A percentile compares a stretch with the other conserved stretches of the same genome.
These are phyloP conservation scores for Arbacia lixula DNA, from an alignment of 53 echinoderm and acorn worm species.

Conservation along the genomic window DNA sequence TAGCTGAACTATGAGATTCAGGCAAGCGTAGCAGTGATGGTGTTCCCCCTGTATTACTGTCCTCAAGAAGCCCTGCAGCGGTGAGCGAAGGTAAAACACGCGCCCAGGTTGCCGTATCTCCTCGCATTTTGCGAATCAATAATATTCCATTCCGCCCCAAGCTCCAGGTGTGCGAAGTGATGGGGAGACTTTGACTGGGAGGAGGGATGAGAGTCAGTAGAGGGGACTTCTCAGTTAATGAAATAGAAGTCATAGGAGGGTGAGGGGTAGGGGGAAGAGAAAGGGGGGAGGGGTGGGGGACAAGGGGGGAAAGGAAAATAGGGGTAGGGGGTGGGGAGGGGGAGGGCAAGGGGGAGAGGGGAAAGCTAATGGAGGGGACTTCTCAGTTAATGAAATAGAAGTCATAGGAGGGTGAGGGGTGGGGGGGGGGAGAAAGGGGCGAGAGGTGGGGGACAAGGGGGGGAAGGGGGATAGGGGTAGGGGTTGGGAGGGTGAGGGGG, in stretches of 20 bases:
- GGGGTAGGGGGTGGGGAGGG: background rate
- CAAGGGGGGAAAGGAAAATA: background rate
- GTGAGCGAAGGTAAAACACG: constrained; percentile 8
- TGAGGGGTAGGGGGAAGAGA: background rate
- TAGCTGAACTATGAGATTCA: too few species aligned
- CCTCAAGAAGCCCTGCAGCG: constrained; percentile 13
- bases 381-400: too few species aligned
- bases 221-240: background rate
- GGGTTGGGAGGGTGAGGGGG: too few species aligned
- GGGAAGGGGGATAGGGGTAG: too few species aligned
- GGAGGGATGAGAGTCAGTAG: constrained; percentile 4
- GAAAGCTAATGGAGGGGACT: background rate
- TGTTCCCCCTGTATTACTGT: too few species aligned
- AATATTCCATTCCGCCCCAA: constrained; percentile 29
- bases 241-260: background rate
- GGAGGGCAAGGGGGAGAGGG: background rate
- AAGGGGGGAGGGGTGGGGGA: background rate
- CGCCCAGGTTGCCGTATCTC: constrained; percentile 16
- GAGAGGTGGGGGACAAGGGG: too few species aligned
- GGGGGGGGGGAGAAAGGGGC: too few species aligned
- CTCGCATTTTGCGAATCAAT: constrained; percentile 41
- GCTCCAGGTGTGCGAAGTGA: constrained; percentile 34
- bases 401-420: too few species aligned
- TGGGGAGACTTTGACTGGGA: background rate
- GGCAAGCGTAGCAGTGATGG: too few species aligned